Conservation (phyloP, 1,140 invertebrate species). For the Apis laboriosa region DNA sequence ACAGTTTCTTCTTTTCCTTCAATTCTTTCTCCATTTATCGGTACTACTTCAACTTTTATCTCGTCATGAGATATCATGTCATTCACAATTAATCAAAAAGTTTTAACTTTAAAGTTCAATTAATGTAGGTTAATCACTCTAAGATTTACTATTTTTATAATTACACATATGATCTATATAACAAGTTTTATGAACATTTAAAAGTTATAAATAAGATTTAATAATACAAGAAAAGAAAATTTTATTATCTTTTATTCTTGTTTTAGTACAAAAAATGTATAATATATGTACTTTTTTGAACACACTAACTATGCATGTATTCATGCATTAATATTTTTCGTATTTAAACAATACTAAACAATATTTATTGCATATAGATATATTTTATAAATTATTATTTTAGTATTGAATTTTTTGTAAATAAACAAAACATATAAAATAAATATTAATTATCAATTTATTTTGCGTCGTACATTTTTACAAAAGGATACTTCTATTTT, state of each 20-base stretch:
- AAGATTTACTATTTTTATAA: conserved; percentile 4
- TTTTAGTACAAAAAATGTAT: background rate
- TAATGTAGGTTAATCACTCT: conserved; percentile 28
- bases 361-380: background rate
- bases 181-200: background rate
- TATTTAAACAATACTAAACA: background rate
- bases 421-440: background rate
- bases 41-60: conserved; percentile 34
- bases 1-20: conserved; percentile 67
- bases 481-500: background rate
- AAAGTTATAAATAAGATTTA: background rate
- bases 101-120: conserved; percentile 14
- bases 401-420: background rate
- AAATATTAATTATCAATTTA: background rate
- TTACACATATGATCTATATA: background rate
- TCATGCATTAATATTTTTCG: background rate
- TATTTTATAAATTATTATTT: background rate
- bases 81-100: conserved; percentile 34
- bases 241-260: background rate
- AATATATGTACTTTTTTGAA: background rate
- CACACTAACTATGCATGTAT: conserved; percentile 1
- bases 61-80: conserved; percentile 50
- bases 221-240: background rate
- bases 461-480: background rate
- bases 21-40: conserved; percentile 29